Conservation (phyloP, 2,113 vertebrate species). For the Callospermophilus lateralis region DNA sequence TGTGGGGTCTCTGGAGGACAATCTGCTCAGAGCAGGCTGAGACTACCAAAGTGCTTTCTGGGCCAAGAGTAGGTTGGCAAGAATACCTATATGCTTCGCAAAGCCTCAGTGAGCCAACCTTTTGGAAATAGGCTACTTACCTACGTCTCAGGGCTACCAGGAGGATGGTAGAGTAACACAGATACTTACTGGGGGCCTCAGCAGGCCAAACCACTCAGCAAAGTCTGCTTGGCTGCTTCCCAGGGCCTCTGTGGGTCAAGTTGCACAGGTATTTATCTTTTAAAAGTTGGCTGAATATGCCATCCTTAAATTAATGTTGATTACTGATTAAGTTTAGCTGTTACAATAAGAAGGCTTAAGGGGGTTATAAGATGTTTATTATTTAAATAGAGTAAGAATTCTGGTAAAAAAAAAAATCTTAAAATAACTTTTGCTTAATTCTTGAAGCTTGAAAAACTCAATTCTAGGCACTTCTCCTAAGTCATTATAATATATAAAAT, state of each 20-base stretch:
- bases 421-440: not conserved
- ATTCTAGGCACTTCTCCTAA: not conserved
- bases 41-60: not conserved
- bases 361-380: not conserved
- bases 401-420: not conserved
- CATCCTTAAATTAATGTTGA: not conserved
- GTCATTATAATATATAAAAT: not conserved
- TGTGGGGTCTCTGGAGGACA: not conserved
- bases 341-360: not conserved
- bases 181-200: not conserved
- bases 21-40: not conserved
- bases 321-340: not conserved
- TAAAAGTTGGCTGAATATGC: not conserved
- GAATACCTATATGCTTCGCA: not conserved
- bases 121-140: not conserved
- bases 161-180: not conserved
- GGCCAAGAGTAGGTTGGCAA: not conserved
- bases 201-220: not conserved
- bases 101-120: not conserved
- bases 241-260: too few relatives aligned
- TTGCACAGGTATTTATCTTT: not conserved
- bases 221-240: too few relatives aligned
- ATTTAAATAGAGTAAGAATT: not conserved
- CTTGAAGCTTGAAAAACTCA: not conserved
- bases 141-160: not conserved